Evolutionary conservation across 2,888 invertebrate genomes (phyloP), one percentile per base, ranked within the genome.

Genomic region (Herminia tarsipennalis): DNA sequence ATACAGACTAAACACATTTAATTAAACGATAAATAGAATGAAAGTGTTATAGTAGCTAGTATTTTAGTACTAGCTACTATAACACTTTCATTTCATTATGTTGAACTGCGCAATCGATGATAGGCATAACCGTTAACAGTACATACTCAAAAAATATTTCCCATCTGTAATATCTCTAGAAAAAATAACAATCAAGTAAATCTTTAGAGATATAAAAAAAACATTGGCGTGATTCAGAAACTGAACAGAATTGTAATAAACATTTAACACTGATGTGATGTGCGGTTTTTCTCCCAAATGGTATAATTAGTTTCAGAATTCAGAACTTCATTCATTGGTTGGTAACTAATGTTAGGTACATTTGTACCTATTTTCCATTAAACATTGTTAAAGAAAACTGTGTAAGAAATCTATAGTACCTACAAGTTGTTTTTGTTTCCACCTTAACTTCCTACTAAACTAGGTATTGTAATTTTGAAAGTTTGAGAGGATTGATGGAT

Each of bases 291-390:
- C 34, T 49, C 29, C 28, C 27, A 43, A 52, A 46, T 33, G 14
- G n/a, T 28, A 33, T 40, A 40, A 46, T 62, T 62, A 41, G n/a
- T 22, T 40, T 27, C 28, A 13, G n/a, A n/a, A n/a, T n/a, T n/a
- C n/a, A n/a, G n/a, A n/a, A n/a, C n/a, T n/a, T n/a, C n/a, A n/a
- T n/a, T n/a, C n/a, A n/a, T n/a, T n/a, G n/a, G n/a, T n/a, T n/a
- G n/a, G n/a, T n/a, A n/a, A n/a, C n/a, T 38, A 29, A n/a, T 3
- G 16, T 9, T 33, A n/a, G 12, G 5, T 39, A 28, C n/a, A 25
- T 36, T 20, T 2, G 25, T 13, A 22, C 56, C 46, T 60, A 46
- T 61, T 39, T 39, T 12, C 29, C 22, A 35, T 46, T 42, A 55
- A 39, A 42, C 29, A 39, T 25, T 5, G 1, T 53, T 28, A 20